phyloP scores from a whole-genome alignment of 2,113 vertebrate species.

The Haemorhous mexicanus region DNA sequence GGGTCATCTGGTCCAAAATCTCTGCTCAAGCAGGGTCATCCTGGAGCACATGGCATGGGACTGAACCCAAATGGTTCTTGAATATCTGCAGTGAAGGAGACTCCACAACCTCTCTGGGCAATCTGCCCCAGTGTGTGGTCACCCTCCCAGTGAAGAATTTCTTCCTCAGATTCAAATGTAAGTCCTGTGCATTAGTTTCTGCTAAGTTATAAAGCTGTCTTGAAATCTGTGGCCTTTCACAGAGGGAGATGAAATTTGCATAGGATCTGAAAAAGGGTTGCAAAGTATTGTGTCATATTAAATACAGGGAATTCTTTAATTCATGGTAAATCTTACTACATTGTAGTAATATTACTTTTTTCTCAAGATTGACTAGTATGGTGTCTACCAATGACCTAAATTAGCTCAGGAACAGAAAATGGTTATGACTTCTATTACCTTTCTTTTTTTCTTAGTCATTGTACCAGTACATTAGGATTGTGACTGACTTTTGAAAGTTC shows the following conservation, averaged over 20 bases:
- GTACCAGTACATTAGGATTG: not conserved
- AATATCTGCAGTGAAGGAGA: not conserved
- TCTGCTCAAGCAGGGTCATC: not conserved
- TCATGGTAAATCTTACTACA: not conserved
- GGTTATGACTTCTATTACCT: not conserved
- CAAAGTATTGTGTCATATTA: not conserved
- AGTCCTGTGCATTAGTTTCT: not conserved
- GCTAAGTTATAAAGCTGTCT: not conserved
- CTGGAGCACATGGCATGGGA: not conserved
- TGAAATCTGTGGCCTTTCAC: not conserved
- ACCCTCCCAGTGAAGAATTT: too few species aligned
- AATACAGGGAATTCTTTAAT: not conserved
- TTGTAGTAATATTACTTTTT: not conserved
- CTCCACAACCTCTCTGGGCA: not conserved
- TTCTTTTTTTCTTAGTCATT: not conserved
- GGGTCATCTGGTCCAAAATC: not conserved
- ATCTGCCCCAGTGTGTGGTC: too few species aligned
- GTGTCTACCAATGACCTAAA: not conserved
- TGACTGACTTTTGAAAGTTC: not conserved
- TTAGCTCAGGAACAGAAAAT: not conserved
- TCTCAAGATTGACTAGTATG: not conserved
- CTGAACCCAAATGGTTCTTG: not conserved
- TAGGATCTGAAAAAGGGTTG: not conserved
- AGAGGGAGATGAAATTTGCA: fast-evolving
- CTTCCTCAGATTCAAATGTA: not conserved